These are phyloP conservation scores for Drosophila anomelani DNA, from an alignment of 2,888 invertebrate genomes.

Conservation along the genomic window DNA sequence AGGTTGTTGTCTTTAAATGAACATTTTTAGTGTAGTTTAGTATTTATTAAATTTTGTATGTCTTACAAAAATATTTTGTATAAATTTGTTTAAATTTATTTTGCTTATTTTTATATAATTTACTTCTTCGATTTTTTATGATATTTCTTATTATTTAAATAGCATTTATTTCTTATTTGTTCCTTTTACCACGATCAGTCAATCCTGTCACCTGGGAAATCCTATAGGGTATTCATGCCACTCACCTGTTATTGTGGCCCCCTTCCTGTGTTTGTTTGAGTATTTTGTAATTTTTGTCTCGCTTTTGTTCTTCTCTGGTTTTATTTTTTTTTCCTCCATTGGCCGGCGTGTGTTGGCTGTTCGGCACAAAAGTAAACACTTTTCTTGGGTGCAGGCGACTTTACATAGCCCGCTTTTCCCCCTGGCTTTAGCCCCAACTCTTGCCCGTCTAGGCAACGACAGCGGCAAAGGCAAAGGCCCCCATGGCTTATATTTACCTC, in stretches of 20 bases:
- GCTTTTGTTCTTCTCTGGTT: conserved; percentile 39
- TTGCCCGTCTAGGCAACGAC: conserved; percentile 31
- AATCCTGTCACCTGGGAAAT: neutral
- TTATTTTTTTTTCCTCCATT: conserved; percentile 6
- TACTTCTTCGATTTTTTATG: too few species aligned
- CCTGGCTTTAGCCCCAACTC: conserved; percentile 29
- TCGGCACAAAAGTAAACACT: conserved; percentile 50
- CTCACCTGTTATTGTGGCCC: conserved; percentile 28
- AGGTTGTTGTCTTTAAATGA: too few species aligned
- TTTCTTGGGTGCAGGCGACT: conserved; percentile 50
- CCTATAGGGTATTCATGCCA: conserved; percentile 24
- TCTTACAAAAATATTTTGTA: too few species aligned
- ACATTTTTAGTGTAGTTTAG: too few species aligned
- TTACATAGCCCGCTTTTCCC: conserved; percentile 33
- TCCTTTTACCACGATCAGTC: neutral
- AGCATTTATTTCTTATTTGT: neutral
- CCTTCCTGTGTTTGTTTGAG: conserved; percentile 30
- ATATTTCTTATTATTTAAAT: too few species aligned
- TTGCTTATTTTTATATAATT: too few species aligned
- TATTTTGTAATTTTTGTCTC: conserved; percentile 52
- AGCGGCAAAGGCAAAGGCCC: conserved; percentile 44
- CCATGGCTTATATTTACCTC: conserved; percentile 53
- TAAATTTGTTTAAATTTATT: neutral
- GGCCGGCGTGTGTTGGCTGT: conserved; percentile 29
- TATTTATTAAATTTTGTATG: neutral